These are phyloP conservation scores for Stenchaetothrips biformis DNA, from an alignment of 2,888 invertebrate species.

Conservation along the genomic window DNA sequence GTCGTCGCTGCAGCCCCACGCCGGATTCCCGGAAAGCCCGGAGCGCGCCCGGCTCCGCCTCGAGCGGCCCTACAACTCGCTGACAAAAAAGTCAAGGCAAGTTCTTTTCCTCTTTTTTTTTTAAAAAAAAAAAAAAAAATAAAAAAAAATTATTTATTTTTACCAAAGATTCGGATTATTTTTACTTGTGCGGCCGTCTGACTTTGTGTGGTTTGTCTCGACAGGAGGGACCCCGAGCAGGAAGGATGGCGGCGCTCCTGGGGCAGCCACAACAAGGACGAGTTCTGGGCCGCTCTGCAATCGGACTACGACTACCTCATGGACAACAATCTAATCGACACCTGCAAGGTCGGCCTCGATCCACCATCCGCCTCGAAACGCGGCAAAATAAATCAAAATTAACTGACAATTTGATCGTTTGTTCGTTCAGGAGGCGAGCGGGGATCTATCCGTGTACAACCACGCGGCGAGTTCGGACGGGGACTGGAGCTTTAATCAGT, in stretches of 20 bases:
- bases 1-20: constrained; percentile 69
- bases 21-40: constrained; percentile 49
- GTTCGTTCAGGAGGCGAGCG: constrained; percentile 64
- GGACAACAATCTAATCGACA: constrained; percentile 89
- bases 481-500: constrained; percentile 71
- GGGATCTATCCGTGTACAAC: constrained; percentile 54
- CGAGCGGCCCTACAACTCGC: constrained; percentile 78
- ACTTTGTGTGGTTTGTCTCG: constrained; percentile 37
- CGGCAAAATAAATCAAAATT: constrained; percentile 17
- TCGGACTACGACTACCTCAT: constrained; percentile 91
- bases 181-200: neutral
- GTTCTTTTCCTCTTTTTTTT: constrained; percentile 34
- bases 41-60: constrained; percentile 47
- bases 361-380: neutral
- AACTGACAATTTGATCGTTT: constrained; percentile 31
- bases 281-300: constrained; percentile 86
- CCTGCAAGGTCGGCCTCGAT: constrained; percentile 63
- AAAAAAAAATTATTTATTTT: neutral
- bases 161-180: constrained; percentile 28
- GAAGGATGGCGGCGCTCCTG: constrained; percentile 70
- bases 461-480: constrained; percentile 53
- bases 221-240: constrained; percentile 63
- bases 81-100: constrained; percentile 66
- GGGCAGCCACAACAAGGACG: constrained; percentile 72
- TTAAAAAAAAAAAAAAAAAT: constrained; percentile 11